phyloP scores from a whole-genome alignment of 2,888 invertebrate genomes.

The Aspidapion aeneum region DNA sequence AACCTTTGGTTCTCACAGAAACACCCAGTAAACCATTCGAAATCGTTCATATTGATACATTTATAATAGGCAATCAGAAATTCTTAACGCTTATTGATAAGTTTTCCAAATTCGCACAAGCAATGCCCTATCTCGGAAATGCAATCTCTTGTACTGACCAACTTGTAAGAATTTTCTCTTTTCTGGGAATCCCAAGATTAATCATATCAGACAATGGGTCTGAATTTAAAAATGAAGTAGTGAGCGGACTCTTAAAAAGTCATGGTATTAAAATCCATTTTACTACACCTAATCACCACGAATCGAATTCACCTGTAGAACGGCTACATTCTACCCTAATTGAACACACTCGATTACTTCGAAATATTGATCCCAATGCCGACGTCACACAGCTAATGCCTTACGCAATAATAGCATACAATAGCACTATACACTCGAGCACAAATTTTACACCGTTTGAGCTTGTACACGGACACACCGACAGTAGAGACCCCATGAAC shows the following conservation, averaged over 20 bases:
- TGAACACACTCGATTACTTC: conserved; percentile 3
- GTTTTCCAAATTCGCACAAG: conserved; percentile 8
- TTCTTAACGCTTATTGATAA: conserved; percentile 3
- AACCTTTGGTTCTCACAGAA: not conserved
- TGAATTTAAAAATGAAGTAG: conserved; percentile 9
- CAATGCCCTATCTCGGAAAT: not conserved
- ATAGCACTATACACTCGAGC: not conserved
- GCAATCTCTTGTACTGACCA: not conserved
- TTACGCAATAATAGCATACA: conserved; percentile 7
- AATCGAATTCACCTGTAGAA: conserved; percentile 14
- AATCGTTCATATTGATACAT: conserved; percentile 2
- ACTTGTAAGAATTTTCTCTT: not conserved
- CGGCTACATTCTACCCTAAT: conserved; percentile 9
- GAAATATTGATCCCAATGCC: not conserved
- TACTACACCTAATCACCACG: conserved; percentile 7
- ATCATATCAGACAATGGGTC: conserved; percentile 11
- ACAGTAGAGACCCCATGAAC: not conserved
- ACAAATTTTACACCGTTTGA: conserved; percentile 5
- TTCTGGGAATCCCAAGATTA: not conserved
- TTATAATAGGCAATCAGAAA: conserved; percentile 3
- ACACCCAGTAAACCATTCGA: not conserved
- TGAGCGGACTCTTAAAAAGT: conserved; percentile 3
- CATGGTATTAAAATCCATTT: conserved; percentile 10
- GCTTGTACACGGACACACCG: conserved; percentile 1
- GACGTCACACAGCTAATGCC: conserved; percentile 1